phyloP scores from a whole-genome alignment of 2,888 invertebrate genomes.

The Apomyelois bistriatella region DNA sequence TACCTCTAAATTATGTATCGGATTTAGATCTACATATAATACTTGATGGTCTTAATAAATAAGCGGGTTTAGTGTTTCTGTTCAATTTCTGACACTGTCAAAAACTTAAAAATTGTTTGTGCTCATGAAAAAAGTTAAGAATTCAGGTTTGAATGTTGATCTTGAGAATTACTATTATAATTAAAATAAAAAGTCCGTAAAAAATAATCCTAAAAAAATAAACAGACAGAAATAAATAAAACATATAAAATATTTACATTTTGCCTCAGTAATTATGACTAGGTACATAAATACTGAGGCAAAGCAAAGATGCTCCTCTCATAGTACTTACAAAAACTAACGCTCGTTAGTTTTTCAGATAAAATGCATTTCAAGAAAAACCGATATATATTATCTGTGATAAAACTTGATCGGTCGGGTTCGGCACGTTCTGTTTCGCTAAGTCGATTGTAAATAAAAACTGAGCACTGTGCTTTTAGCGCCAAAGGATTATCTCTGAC shows the following conservation, averaged over 20 bases:
- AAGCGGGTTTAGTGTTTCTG: background rate
- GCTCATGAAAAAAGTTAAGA: too few species aligned
- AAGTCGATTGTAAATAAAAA: constrained; percentile 41
- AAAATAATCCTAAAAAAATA: too few species aligned
- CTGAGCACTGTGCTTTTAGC: constrained; percentile 28
- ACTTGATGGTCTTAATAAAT: background rate
- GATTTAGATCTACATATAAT: constrained; percentile 22
- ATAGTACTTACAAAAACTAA: background rate
- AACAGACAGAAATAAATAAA: too few species aligned
- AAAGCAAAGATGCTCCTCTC: too few species aligned
- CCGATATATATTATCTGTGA: constrained; percentile 5
- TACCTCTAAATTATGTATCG: constrained; percentile 42
- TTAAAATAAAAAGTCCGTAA: too few species aligned
- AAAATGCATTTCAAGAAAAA: background rate
- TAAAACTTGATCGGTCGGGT: constrained; percentile 33
- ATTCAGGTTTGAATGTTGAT: too few species aligned
- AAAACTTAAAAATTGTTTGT: too few species aligned
- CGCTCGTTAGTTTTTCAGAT: constrained; percentile 1
- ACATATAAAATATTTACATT: too few species aligned
- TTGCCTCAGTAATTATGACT: too few species aligned
- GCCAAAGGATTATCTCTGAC: constrained; percentile 36
- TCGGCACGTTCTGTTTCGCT: constrained; percentile 34
- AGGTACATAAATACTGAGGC: too few species aligned
- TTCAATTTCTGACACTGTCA: too few species aligned
- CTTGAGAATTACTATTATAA: too few species aligned